Percentiles rank a stretch among this genome's conserved stretches.
Conservation (phyloP, 2,888 invertebrate genomes). For the Caradrina kadenii region DNA sequence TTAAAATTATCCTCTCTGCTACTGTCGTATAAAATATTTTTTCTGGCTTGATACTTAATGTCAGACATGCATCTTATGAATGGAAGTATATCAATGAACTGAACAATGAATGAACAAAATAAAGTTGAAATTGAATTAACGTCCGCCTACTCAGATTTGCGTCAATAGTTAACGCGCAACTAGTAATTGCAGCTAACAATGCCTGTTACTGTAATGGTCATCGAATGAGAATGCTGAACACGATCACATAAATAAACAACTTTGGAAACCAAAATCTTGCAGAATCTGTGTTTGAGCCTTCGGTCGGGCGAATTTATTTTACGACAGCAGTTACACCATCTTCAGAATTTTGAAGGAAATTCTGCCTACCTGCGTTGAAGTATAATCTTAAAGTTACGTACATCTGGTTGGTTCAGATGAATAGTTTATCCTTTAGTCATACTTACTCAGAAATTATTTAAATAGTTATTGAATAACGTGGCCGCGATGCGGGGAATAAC, state of each 20-base stretch:
- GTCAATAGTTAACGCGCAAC: constrained; percentile 62
- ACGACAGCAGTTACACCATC: not conserved
- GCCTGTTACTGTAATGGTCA: constrained; percentile 11
- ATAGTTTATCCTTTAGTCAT: constrained; percentile 36
- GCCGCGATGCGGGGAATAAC: constrained; percentile 13
- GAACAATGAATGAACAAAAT: constrained; percentile 73
- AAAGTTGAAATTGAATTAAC: constrained; percentile 65
- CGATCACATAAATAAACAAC: not conserved
- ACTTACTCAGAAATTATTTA: constrained; percentile 30
- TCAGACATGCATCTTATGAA: constrained; percentile 59
- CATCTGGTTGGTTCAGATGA: not conserved
- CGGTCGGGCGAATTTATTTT: not conserved
- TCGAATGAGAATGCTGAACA: constrained; percentile 17
- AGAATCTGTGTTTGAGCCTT: not conserved
- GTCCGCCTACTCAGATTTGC: constrained; percentile 61
- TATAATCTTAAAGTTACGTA: not conserved
- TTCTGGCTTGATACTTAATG: constrained; percentile 23
- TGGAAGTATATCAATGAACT: constrained; percentile 73
- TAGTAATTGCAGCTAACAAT: constrained; percentile 60
- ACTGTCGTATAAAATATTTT: constrained; percentile 16
- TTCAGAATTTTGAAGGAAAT: not conserved
- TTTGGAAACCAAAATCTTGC: not conserved
- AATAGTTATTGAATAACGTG: constrained; percentile 24
- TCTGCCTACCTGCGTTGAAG: not conserved
- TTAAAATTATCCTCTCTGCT: constrained; percentile 31